These are phyloP conservation scores for Pterostichus madidus DNA, from an alignment of 2,888 invertebrate genomes.

Conservation along the genomic window DNA sequence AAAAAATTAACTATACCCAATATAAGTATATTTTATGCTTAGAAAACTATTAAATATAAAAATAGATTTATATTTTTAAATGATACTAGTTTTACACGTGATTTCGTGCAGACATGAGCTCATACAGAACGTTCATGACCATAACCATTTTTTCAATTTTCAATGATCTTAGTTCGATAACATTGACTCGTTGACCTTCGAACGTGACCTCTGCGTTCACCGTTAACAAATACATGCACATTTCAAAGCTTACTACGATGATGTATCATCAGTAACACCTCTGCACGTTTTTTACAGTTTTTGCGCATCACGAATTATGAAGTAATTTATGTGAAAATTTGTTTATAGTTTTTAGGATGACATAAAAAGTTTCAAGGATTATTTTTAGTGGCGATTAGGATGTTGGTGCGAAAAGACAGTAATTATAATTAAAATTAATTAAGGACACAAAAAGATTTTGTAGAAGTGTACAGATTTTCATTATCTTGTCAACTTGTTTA, in stretches of 20 bases:
- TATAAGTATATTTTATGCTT: neutral
- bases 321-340: conserved; percentile 5
- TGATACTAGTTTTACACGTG: neutral
- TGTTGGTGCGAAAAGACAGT: no score
- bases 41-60: neutral
- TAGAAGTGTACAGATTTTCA: no score
- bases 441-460: no score
- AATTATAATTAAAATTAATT: no score
- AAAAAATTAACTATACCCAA: neutral
- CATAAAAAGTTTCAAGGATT: no score
- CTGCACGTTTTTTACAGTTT: conserved; percentile 9
- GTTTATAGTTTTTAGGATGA: conserved; percentile 11
- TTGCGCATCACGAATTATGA: conserved; percentile 8
- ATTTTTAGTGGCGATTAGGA: no score
- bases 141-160: conserved; percentile 23
- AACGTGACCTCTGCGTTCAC: conserved; percentile 18
- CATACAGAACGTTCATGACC: neutral
- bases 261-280: neutral
- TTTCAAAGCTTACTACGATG: neutral
- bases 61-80: neutral
- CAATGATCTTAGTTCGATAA: conserved; percentile 36
- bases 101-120: neutral
- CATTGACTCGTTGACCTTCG: conserved; percentile 20
- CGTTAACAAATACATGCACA: neutral
- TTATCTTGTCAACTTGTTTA: no score